Percentiles rank a stretch among this genome's conserved stretches.
Conservation (phyloP, 1,140 invertebrate species). For the Brachystomella parvula region DNA sequence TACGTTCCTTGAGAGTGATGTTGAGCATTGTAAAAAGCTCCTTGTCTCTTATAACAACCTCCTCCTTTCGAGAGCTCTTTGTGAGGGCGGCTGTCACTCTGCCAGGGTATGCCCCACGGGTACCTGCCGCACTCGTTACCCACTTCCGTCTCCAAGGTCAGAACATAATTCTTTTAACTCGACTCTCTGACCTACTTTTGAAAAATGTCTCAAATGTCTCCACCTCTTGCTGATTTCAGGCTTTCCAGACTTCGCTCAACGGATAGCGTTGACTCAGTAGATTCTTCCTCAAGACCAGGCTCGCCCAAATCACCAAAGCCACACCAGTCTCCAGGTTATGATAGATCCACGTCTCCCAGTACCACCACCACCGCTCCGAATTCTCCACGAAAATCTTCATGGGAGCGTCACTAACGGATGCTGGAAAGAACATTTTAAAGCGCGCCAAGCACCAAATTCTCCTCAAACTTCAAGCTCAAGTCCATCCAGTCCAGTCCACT, state of each 20-base stretch:
- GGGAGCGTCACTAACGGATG: conserved; percentile 37
- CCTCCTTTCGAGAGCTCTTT: conserved; percentile 64
- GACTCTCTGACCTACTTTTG: too few relatives aligned
- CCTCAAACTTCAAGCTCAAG: conserved; percentile 19
- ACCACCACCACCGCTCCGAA: neutral
- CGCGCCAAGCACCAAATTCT: neutral
- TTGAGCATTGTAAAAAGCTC: conserved; percentile 63
- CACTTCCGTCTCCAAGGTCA: conserved; percentile 30
- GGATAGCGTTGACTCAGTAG: too few relatives aligned
- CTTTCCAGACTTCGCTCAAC: neutral
- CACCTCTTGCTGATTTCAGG: neutral
- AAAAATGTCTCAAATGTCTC: too few relatives aligned
- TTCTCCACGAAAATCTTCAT: conserved; percentile 28
- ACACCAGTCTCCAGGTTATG: too few relatives aligned
- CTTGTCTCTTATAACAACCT: conserved; percentile 72
- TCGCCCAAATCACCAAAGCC: neutral
- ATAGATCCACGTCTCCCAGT: too few relatives aligned
- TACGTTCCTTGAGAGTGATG: conserved; percentile 62
- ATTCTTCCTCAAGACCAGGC: too few relatives aligned
- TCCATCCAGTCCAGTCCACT: conserved; percentile 33
- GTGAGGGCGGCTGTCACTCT: conserved; percentile 73
- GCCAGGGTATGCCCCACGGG: conserved; percentile 76
- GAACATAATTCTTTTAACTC: neutral
- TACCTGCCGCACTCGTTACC: conserved; percentile 45
- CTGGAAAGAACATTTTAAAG: conserved; percentile 35